These are phyloP conservation scores for Chelonus formosanus DNA, from an alignment of 2,888 invertebrate genomes.

Conservation along the genomic window DNA sequence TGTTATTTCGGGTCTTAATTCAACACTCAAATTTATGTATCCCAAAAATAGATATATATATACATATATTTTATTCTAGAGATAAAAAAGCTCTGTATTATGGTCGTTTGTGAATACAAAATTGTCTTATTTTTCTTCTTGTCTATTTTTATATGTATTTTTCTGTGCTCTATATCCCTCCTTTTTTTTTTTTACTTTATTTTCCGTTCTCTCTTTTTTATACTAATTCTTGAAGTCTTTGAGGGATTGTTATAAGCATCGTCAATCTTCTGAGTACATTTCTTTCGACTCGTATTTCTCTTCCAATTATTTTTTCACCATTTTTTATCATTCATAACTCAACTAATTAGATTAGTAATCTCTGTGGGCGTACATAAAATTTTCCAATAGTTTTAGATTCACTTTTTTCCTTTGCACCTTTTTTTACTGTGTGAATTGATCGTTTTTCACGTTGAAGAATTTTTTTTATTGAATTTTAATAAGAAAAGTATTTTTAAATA, in stretches of 20 bases:
- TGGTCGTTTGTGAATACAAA: constrained; percentile 9
- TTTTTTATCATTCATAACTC: background rate
- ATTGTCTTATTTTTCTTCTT: constrained; percentile 10
- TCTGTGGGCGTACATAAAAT: background rate
- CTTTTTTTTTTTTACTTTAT: too few relatives aligned
- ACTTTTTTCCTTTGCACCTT: background rate
- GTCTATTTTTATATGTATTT: background rate
- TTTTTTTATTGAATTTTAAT: too few relatives aligned
- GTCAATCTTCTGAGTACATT: too few relatives aligned
- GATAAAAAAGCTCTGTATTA: background rate
- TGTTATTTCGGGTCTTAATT: too few relatives aligned
- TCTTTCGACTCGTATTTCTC: background rate
- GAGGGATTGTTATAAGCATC: too few relatives aligned
- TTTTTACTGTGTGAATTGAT: too few relatives aligned
- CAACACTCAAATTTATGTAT: too few relatives aligned
- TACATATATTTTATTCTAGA: background rate
- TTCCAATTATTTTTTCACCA: background rate
- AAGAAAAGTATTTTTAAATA: too few relatives aligned
- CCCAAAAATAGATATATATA: background rate
- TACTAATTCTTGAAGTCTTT: too few relatives aligned
- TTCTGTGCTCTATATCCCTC: background rate
- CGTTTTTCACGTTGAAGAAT: too few relatives aligned
- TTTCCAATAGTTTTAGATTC: constrained; percentile 6
- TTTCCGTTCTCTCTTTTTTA: background rate
- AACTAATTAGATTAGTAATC: background rate